These are phyloP conservation scores for Ceratosolen solmsi DNA, from an alignment of 1,140 invertebrate genomes.

Conservation along the genomic window DNA sequence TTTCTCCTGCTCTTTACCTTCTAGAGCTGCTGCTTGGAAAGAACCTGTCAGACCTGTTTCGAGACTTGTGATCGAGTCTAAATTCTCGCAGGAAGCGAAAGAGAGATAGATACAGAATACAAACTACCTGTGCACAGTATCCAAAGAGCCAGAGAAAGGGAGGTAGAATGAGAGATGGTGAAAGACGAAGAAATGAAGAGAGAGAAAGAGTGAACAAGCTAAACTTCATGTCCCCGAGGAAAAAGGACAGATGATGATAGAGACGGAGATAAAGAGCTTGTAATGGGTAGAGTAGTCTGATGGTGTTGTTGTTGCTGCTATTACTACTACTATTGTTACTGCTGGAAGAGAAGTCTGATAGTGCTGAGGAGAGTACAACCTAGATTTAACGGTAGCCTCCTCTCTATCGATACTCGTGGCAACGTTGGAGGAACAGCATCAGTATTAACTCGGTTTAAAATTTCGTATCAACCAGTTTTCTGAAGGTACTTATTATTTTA, in stretches of 20 bases:
- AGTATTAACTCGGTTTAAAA: not conserved
- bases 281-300: conserved; percentile 5
- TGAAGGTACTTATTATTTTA: conserved; percentile 21
- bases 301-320: not conserved
- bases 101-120: not conserved
- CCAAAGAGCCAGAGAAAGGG: not conserved
- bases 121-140: conserved; percentile 29
- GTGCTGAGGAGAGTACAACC: conserved; percentile 11
- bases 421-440: not conserved
- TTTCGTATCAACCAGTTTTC: conserved; percentile 32
- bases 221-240: conserved; percentile 10
- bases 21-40: conserved; percentile 14
- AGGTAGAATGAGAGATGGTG: not conserved
- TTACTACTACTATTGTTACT: not conserved
- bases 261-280: not conserved
- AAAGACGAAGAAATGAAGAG: not conserved
- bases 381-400: conserved; percentile 33
- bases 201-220: not conserved
- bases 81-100: conserved; percentile 37
- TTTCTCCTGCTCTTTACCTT: conserved; percentile 9
- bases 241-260: not conserved
- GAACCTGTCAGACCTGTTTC: conserved; percentile 48
- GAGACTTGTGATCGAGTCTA: conserved; percentile 6
- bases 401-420: conserved; percentile 5
- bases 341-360: not conserved